Evolutionary conservation across 1,140 invertebrate genomes (phyloP), one percentile per base, ranked within the genome.

Genomic region (Drosophila rhopaloa): DNA sequence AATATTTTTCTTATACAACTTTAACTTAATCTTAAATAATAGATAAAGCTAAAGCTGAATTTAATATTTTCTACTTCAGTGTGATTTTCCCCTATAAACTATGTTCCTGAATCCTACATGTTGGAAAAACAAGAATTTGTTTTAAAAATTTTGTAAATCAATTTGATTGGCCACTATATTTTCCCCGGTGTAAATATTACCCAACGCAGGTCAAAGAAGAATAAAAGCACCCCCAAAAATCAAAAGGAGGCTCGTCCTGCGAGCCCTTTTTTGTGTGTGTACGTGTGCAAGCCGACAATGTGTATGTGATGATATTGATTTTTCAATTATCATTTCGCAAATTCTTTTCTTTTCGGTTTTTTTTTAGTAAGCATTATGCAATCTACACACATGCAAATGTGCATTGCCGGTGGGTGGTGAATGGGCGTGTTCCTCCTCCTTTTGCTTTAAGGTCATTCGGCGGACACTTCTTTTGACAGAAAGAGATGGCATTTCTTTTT

Each of bases 221-320:
- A 19, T 37, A 14, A 43, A 16, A 74, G 19, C 35, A 54, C 10
- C 60, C 65, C 51, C 77, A n/a, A 43, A 63, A n/a, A 9, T 9
- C 48, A 76, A 85, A 88, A 88, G 84, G 76, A 88, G 83, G 83
- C 83, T 88, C 83, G 83, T 88, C 83, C 83, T 88, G 80, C 59
- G 29, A 16, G 47, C 46, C 50, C 35, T 29, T 59, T 59, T 32
- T 65, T 37, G 51, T 19, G 46, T 58, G n/a, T 41, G 53, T 55
- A n/a, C 56, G 48, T 56, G 19, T 19, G 5, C 16, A n/a, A 29
- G 29, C 14, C 16, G 27, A 11, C 37, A 24, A 24, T 9, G 7
- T 4, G 14, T 29, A 19, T 59, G 38, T 38, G 40, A 38, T 65
- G 11, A 9, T 83, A 84, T 84, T 77, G 81, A 84, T 84, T 84